Percentiles rank a stretch among this genome's conserved stretches.
Evolutionary conservation across 1,140 invertebrate species (phyloP).

Genomic region (Ptiloglossa arizonensis): DNA sequence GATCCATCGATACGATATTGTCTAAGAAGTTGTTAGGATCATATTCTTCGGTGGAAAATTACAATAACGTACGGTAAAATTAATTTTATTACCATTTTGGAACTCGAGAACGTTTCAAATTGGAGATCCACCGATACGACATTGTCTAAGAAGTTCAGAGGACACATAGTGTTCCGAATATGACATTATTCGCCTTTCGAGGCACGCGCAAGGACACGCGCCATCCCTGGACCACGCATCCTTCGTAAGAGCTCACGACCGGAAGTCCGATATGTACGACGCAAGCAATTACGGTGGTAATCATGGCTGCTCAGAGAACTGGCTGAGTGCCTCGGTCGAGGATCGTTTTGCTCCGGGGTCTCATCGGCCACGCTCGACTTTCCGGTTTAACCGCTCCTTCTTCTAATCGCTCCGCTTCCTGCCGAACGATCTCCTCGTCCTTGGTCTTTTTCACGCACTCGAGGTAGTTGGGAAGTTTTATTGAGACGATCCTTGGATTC

Average conservation of each 20-base stretch:
- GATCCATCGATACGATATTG: no score
- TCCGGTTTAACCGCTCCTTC: constrained; percentile 72
- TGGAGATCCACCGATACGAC: no score
- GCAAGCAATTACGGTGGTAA: constrained; percentile 52
- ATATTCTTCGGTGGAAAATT: no score
- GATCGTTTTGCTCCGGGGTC: constrained; percentile 58
- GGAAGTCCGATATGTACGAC: constrained; percentile 51
- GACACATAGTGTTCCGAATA: background rate
- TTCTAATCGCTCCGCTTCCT: constrained; percentile 68
- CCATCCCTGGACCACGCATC: constrained; percentile 22
- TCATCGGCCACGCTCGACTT: constrained; percentile 66
- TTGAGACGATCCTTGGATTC: constrained; percentile 2
- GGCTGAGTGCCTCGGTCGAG: constrained; percentile 37
- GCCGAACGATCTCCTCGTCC: constrained; percentile 59
- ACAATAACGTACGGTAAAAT: no score
- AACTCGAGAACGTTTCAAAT: no score
- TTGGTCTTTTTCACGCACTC: constrained; percentile 55
- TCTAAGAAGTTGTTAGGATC: no score
- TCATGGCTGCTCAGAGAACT: constrained; percentile 37
- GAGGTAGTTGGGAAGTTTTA: constrained; percentile 13
- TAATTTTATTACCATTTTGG: no score
- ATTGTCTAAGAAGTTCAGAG: background rate
- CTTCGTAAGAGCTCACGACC: constrained; percentile 19
- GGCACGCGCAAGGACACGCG: constrained; percentile 30
- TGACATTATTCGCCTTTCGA: background rate